A percentile compares a stretch with the other conserved stretches of the same genome.
phyloP scores from a whole-genome alignment of 2,113 vertebrate genomes.

The Lagenorhynchus albirostris region DNA sequence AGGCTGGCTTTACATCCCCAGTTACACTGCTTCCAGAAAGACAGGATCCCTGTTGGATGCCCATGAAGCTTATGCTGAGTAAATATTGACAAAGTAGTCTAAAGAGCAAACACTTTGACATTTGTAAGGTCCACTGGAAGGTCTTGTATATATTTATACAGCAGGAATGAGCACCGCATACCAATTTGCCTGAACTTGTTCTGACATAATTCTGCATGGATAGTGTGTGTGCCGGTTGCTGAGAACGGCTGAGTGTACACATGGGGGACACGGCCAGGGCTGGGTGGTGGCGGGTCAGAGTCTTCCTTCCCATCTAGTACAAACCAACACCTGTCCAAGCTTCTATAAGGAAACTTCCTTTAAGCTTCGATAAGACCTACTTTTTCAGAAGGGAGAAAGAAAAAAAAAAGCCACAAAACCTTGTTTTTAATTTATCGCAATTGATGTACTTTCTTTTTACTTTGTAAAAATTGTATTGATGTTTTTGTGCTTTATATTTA shows the following conservation, averaged over 20 bases:
- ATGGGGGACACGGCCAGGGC: background rate
- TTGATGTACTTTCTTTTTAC: conserved; percentile 87
- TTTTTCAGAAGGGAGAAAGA: conserved; percentile 50
- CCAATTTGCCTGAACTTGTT: conserved; percentile 78
- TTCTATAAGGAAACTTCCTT: conserved; percentile 81
- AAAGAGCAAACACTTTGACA: conserved; percentile 90
- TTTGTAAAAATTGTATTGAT: conserved; percentile 87
- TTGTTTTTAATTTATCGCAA: conserved; percentile 86
- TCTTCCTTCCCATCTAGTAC: conserved; percentile 20
- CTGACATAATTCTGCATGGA: conserved; percentile 70
- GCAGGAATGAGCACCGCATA: conserved; percentile 79
- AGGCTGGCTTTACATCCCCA: conserved; percentile 59
- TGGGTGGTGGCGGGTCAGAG: rapidly evolving
- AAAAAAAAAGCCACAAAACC: conserved; percentile 31
- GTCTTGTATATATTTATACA: conserved; percentile 89
- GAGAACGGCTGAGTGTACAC: conserved; percentile 3
- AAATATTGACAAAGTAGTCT: conserved; percentile 89
- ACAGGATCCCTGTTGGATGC: conserved; percentile 78
- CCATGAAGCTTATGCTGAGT: conserved; percentile 81
- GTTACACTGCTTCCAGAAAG: conserved; percentile 68
- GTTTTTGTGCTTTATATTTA: conserved; percentile 93
- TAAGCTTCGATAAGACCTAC: conserved; percentile 51
- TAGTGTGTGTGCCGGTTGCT: background rate
- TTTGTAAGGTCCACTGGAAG: conserved; percentile 88
- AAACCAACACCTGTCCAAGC: conserved; percentile 42